A percentile compares a stretch with the other conserved stretches of the same genome.
Conservation (phyloP, 1,140 invertebrate genomes). For the Macrobrachium rosenbergii region DNA sequence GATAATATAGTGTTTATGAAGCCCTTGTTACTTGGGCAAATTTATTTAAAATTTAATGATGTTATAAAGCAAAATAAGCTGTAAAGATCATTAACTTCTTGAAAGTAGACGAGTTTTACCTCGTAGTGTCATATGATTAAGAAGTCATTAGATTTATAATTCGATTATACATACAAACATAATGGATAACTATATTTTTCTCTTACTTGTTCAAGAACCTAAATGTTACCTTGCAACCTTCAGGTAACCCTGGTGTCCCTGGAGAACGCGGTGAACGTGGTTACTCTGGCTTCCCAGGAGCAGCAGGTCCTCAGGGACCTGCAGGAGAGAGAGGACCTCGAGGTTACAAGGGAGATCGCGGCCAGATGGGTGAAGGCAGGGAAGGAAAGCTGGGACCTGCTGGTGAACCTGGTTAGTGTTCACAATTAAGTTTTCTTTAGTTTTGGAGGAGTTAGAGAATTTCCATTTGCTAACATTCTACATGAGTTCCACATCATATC, state of each 20-base stretch:
- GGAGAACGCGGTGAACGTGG: constrained; percentile 66
- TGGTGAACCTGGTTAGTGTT: constrained; percentile 58
- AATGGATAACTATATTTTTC: neutral
- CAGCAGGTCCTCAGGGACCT: constrained; percentile 51
- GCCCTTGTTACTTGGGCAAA: no score
- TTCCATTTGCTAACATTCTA: no score
- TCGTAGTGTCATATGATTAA: no score
- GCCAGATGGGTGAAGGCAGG: constrained; percentile 60
- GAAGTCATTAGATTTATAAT: no score
- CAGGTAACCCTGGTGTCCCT: constrained; percentile 63
- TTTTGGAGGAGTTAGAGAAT: no score
- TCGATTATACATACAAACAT: no score
- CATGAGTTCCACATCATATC: no score
- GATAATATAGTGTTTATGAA: no score
- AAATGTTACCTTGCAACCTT: neutral
- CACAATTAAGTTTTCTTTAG: neutral
- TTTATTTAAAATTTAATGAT: no score
- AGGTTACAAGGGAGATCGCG: constrained; percentile 62
- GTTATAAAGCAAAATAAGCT: no score
- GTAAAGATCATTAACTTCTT: no score
- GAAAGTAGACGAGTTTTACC: no score
- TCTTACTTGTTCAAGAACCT: neutral
- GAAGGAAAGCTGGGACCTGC: constrained; percentile 58
- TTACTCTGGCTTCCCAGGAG: constrained; percentile 65
- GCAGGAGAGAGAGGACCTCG: constrained; percentile 48